phyloP scores from a whole-genome alignment of 1,140 invertebrate genomes.

The Daktulosphaira vitifoliae region DNA sequence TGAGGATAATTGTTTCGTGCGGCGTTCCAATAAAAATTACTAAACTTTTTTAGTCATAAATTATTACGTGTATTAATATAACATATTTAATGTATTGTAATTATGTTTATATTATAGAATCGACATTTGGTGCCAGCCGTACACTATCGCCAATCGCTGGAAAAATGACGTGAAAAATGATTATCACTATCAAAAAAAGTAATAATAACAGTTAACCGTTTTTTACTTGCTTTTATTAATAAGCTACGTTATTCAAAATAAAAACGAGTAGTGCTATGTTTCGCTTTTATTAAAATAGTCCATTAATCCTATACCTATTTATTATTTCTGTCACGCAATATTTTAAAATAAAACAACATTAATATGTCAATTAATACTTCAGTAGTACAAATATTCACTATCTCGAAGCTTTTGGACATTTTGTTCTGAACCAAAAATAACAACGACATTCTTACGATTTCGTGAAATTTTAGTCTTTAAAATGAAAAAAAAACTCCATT shows the following conservation, averaged over 20 bases:
- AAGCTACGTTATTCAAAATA: conserved; percentile 12
- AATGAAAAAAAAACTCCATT: too few relatives aligned
- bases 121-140: conserved; percentile 31
- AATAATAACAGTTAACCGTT: conserved; percentile 17
- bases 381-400: too few relatives aligned
- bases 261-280: not conserved
- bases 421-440: too few relatives aligned
- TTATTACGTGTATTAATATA: conserved; percentile 2
- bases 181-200: conserved; percentile 14
- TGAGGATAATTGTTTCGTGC: conserved; percentile 26
- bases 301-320: conserved; percentile 16
- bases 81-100: not conserved
- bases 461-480: too few relatives aligned
- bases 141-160: conserved; percentile 25
- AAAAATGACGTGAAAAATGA: conserved; percentile 25
- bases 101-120: not conserved
- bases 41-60: conserved; percentile 12
- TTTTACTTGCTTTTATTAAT: conserved; percentile 15
- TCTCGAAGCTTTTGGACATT: too few relatives aligned
- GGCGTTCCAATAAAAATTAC: conserved; percentile 30
- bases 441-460: too few relatives aligned
- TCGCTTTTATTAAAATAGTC: conserved; percentile 20
- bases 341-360: not conserved
- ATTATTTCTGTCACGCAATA: conserved; percentile 9
- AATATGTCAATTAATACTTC: conserved; percentile 14